phyloP scores from a whole-genome alignment of 2,113 vertebrate genomes.

The Galemys pyrenaicus region DNA sequence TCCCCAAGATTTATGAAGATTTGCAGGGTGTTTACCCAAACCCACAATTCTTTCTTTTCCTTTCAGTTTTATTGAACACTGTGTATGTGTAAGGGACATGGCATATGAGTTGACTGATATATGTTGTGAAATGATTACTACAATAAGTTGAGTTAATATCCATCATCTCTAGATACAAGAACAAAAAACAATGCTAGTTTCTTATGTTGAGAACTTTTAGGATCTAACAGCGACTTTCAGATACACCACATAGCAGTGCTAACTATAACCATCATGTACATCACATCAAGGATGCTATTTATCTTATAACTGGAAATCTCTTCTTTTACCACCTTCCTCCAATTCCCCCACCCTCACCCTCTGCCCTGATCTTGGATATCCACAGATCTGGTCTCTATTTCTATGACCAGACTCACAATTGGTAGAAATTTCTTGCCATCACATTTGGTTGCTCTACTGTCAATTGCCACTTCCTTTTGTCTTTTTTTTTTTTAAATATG shows the following conservation, averaged over 20 bases:
- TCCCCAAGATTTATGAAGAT: not conserved
- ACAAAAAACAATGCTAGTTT: not conserved
- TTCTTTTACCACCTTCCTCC: not conserved
- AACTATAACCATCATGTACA: not conserved
- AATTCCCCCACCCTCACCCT: not conserved
- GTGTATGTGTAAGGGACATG: not conserved
- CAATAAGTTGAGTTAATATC: not conserved
- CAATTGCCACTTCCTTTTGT: not conserved
- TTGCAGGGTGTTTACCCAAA: not conserved
- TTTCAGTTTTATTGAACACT: not conserved
- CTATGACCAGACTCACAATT: not conserved
- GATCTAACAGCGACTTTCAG: not conserved
- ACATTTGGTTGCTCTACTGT: not conserved
- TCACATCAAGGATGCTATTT: not conserved
- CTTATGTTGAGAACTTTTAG: not conserved
- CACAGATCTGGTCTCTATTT: not conserved
- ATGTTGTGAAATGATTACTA: not conserved
- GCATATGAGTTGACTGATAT: not conserved
- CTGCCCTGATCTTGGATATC: not conserved
- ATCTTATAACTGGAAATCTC: not conserved
- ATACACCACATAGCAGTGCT: not conserved
- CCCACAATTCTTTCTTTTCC: not conserved
- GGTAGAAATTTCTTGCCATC: not conserved
- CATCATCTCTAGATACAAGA: not conserved
- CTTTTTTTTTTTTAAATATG: not conserved